These are phyloP conservation scores for Hyposoter didymator DNA, from an alignment of 2,888 invertebrate species.

Conservation along the genomic window DNA sequence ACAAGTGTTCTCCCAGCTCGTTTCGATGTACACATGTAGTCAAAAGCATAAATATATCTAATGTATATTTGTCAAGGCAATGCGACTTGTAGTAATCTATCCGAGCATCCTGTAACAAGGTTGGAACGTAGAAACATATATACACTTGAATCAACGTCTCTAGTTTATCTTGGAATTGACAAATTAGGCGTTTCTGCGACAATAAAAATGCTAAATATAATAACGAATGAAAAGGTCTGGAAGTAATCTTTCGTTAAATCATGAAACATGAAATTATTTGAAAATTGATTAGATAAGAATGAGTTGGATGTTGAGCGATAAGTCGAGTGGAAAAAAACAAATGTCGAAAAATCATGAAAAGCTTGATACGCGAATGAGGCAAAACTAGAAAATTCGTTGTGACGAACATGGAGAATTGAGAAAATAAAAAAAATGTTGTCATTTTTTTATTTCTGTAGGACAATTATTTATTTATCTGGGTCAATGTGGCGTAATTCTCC, in stretches of 20 bases:
- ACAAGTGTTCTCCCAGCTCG: constrained; percentile 5
- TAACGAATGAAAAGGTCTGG: background rate
- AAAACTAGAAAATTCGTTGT: background rate
- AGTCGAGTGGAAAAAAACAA: background rate
- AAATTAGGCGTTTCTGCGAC: constrained; percentile 1
- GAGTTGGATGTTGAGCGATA: background rate
- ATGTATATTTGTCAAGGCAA: constrained; percentile 1
- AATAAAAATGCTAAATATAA: background rate
- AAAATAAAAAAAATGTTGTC: background rate
- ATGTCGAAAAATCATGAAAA: background rate
- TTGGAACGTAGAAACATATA: background rate
- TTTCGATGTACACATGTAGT: background rate
- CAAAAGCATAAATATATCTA: background rate
- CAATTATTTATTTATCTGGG: constrained; percentile 14
- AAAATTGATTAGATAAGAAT: constrained; percentile 11
- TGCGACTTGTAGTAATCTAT: background rate
- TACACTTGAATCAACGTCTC: background rate
- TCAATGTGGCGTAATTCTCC: constrained; percentile 7
- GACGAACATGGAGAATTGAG: background rate
- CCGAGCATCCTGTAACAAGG: background rate
- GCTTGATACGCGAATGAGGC: background rate
- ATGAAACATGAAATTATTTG: background rate
- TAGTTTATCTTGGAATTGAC: background rate
- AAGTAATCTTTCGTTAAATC: background rate
- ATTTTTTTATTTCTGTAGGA: background rate